These are phyloP conservation scores for Cirrhinus molitorella DNA, from an alignment of 2,797 vertebrate species.

Conservation along the genomic window DNA sequence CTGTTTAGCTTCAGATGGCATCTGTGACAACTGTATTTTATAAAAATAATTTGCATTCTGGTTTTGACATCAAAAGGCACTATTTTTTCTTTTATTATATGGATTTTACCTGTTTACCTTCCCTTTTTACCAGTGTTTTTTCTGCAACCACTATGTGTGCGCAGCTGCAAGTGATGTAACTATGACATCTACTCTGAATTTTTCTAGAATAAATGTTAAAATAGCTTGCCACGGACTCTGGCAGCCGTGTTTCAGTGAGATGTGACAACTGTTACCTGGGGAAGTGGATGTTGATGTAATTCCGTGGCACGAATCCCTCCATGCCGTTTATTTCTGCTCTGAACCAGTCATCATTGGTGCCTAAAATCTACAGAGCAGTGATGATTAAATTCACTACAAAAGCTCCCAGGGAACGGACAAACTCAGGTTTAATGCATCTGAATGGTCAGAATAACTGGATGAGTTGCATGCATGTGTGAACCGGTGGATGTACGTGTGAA, in stretches of 20 bases:
- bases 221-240: neutral
- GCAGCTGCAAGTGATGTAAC: too few species aligned
- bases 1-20: too few species aligned
- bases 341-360: constrained; percentile 87
- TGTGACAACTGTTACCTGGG: constrained; percentile 78
- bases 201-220: neutral
- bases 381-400: neutral
- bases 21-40: too few species aligned
- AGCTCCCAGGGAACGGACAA: neutral
- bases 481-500: too few species aligned
- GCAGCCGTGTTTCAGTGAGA: neutral
- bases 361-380: constrained; percentile 77
- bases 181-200: too few species aligned
- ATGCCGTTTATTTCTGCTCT: constrained; percentile 82
- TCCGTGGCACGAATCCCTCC: constrained; percentile 87
- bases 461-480: neutral
- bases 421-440: neutral
- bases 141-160: too few species aligned
- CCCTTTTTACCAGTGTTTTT: too few species aligned
- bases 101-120: too few species aligned
- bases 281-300: constrained; percentile 83
- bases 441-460: neutral
- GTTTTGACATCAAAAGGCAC: too few species aligned
- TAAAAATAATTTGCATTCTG: too few species aligned
- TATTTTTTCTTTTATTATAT: too few species aligned